Base-by-base conservation (phyloP, 2,888 invertebrate genomes). In the Abrostola tripartita region DNA sequence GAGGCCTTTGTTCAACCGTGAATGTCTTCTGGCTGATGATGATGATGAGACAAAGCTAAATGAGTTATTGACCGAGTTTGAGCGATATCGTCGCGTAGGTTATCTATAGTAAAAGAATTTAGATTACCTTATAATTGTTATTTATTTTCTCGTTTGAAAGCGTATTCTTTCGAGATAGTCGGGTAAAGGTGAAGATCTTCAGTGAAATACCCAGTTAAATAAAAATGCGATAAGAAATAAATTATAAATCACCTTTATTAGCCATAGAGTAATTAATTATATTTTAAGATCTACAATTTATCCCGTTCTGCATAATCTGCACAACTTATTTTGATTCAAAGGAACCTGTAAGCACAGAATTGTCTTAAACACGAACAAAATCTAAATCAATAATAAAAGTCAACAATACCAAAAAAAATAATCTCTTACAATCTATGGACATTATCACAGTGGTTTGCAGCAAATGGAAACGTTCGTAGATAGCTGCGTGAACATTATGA, bases 361-460 rank as follows among this genome's bases (percentile, higher is more conserved):
- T 50, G 52, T 57, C 64, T n/a, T 53, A 37, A 53, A 64, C 49
- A 71, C 54, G 52, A 73, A 74, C 38, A n/a, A n/a, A n/a, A n/a
- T n/a, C n/a, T n/a, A n/a, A n/a, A n/a, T n/a, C n/a, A n/a, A n/a
- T n/a, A n/a, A n/a, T n/a, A 71, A 71, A 70, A 63, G 41, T 47
- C 9, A 49, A 65, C 12, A 40, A 37, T 54, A n/a, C n/a, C 49
- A 68, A 68, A 72, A 71, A 68, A 55, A 38, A 66, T 60, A 66
- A 60, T 71, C 58, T 58, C 81, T 84, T 84, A 84, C 52, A 76
- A 56, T 68, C 80, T 81, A 74, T 59, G 37, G 65, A 78, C 77
- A 70, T 74, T 83, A 84, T 84, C 84, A 84, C 84, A 84, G 84
- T 71, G 72, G 73, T 78, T 76, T 74, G 65, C 78, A 75, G 74